Evolutionary conservation across 2,113 vertebrate genomes (phyloP), one percentile per base, ranked within the genome.

Genomic region (Electrona antarctica): DNA sequence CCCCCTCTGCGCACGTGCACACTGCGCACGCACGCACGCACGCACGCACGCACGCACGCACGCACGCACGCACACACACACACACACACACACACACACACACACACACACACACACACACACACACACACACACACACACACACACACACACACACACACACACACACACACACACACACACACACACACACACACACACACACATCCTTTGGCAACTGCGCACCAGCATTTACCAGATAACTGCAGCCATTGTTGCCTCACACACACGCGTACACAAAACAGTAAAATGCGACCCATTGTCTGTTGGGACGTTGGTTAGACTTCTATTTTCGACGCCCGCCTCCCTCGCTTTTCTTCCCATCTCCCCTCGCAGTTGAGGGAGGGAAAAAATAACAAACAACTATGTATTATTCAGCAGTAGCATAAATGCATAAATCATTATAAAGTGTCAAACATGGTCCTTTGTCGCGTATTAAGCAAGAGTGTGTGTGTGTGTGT

Each of bases 331-430:
- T 85, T 69, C 63, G 48, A 73, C 76, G 71, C 55, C 10, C 2
- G 3, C 61, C 61, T 50, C 50, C 48, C 74, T 87, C 77, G 73
- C 83, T 81, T 72, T 81, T 83, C 47, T 56, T 71, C 77, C 76
- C 60, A 63, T 83, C 65, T 66, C 72, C 33, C 57, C 46, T 67
- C 9, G 12, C 78, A 73, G 73, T 79, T 45, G 54, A 71, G 10
- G 8, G 66, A 59, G 74, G 15, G 77, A 74, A 82, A 41, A 15
- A 80, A 87, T 70, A 76, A 81, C 64, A 84, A 82, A 79, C 60
- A 82, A 83, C 14, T 14, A 89, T 89, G 80, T 65, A 79, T 88
- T 88, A 90, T 89, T 89, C 87, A 87, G 67, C 8, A 75, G 77
- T 70, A 71, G 54, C 74, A 66, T 41, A 81, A 80, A 83, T 64